A percentile compares a stretch with the other conserved stretches of the same genome.
phyloP scores from a whole-genome alignment of 2,113 vertebrate genomes.

The Podilymbus podiceps region DNA sequence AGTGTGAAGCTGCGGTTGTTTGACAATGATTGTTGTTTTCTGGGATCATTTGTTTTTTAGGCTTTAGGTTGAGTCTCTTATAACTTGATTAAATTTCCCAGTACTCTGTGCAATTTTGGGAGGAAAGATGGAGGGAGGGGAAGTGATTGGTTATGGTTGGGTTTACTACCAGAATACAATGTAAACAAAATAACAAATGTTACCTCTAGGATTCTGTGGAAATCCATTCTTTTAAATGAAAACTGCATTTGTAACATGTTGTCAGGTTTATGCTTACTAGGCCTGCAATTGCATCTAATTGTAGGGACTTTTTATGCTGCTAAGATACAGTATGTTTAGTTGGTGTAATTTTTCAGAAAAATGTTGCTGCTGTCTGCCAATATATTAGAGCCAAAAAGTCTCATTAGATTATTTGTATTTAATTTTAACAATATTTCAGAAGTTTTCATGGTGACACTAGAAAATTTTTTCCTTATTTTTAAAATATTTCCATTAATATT shows the following conservation, averaged over 20 bases:
- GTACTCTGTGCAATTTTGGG: conserved; percentile 36
- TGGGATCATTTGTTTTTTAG: not conserved
- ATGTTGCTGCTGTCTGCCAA: conserved; percentile 74
- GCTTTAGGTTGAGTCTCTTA: conserved; percentile 14
- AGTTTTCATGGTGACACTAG: conserved; percentile 50
- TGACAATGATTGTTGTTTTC: not conserved
- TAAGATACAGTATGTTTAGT: conserved; percentile 63
- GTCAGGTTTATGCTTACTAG: conserved; percentile 68
- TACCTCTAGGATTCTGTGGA: conserved; percentile 73
- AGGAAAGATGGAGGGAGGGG: not conserved
- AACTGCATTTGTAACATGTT: conserved; percentile 50
- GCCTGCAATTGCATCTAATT: conserved; percentile 68
- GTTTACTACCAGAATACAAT: conserved; percentile 50
- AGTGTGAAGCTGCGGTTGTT: conserved; percentile 68
- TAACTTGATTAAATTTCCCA: conserved; percentile 34
- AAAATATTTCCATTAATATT: conserved; percentile 35
- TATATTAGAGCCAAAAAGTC: conserved; percentile 72
- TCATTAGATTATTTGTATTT: conserved; percentile 53
- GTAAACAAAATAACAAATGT: conserved; percentile 60
- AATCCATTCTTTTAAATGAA: conserved; percentile 56
- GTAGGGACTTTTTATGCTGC: conserved; percentile 75
- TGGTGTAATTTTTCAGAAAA: conserved; percentile 59
- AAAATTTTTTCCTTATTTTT: not conserved
- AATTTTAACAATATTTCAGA: conserved; percentile 49
- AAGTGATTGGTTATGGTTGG: not conserved